Evolutionary conservation across 2,888 invertebrate species (phyloP), one percentile per base, ranked within the genome.

Genomic region (Thyatira batis): DNA sequence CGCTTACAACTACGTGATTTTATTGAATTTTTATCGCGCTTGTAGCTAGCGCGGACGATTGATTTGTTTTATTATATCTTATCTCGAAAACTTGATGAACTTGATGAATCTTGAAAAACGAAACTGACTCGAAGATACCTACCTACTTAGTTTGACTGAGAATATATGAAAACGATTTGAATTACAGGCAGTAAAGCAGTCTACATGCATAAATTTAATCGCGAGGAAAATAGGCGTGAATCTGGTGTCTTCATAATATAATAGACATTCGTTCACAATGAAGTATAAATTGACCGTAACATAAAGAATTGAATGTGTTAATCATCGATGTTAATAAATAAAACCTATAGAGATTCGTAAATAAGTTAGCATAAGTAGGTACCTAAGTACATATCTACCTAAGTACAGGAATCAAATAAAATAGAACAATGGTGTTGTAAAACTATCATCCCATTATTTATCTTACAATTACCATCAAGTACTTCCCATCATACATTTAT

Each of bases 21-120:
- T 85, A 88, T 86, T 70, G 82, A 78, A 78, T 75, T 89, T 80
- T 88, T 85, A 88, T 89, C 87, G 76, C 60, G 71, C 60, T 49
- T 56, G 65, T 54, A 66, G 54, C 61, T 63, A 65, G 53, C 61
- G 63, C 69, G 66, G 65, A 60, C 62, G 62, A 67, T 67, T 73
- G 70, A 69, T 70, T 74, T 68, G 55, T 62, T 72, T 67, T 69
- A 61, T 70, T 71, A 70, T 65, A 69, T 65, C n/a, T n/a, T 65
- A 61, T 63, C 45, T 54, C 52, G 61, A 51, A 57, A 58, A 57
- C 61, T 61, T 64, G 60, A n/a, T n/a, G n/a, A n/a, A n/a, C n/a
- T n/a, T n/a, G n/a, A n/a, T 17, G 8, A 33, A 33, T 39, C 13
- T 17, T 8, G 2, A 39, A 39, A 39, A 13, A 39, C 6, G 2